Conservation (phyloP, 2,113 vertebrate genomes). For the Odontesthes bonariensis region DNA sequence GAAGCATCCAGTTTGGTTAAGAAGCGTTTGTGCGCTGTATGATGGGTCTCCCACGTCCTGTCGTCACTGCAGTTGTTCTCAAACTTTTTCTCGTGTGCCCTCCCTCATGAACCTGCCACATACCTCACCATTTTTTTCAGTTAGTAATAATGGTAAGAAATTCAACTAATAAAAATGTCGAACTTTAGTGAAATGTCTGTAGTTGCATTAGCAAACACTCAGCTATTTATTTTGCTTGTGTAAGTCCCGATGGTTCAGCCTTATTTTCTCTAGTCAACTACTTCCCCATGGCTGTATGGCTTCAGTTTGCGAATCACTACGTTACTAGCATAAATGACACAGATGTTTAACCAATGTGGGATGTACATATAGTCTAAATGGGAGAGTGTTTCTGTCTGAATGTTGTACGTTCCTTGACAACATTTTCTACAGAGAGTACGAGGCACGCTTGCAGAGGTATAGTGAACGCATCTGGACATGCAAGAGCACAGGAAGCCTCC, state of each 20-base stretch:
- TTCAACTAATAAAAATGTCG: not conserved
- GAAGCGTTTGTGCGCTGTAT: too few relatives aligned
- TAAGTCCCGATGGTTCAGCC: not conserved
- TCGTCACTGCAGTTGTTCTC: too few relatives aligned
- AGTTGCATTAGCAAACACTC: not conserved
- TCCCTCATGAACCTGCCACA: too few relatives aligned
- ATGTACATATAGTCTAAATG: not conserved
- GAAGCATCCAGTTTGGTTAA: not conserved
- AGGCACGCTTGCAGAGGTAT: slow-evolving; percentile 91
- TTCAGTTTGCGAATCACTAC: not conserved
- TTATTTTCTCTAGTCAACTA: too few relatives aligned
- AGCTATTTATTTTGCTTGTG: not conserved
- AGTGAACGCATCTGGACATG: slow-evolving; percentile 95
- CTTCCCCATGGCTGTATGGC: not conserved
- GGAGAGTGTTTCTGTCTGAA: not conserved
- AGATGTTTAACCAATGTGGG: too few relatives aligned
- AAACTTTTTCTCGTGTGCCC: too few relatives aligned
- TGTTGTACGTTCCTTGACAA: slow-evolving; percentile 85
- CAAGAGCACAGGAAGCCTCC: slow-evolving; percentile 96
- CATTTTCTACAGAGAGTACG: slow-evolving; percentile 89
- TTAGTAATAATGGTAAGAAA: not conserved
- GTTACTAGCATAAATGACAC: not conserved
- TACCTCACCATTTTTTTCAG: too few relatives aligned
- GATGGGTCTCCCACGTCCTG: too few relatives aligned
- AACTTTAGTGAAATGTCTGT: not conserved